Conservation (phyloP, 2,888 invertebrate species). For the Nomada lathburiana region DNA sequence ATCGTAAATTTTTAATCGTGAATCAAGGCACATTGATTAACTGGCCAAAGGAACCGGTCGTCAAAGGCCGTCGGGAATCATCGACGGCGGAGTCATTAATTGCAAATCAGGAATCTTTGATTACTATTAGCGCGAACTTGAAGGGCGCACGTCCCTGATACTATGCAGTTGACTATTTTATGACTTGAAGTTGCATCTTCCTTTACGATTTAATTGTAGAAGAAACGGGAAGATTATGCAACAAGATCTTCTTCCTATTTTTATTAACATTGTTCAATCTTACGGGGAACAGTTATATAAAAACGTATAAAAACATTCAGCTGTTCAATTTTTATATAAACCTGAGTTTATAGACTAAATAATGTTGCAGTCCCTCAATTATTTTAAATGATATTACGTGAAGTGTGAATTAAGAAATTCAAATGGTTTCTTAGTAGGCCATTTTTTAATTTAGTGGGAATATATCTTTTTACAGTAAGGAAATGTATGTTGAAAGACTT, state of each 20-base stretch:
- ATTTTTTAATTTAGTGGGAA: too few relatives aligned
- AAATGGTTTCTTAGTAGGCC: too few relatives aligned
- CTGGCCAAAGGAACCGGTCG: constrained; percentile 39
- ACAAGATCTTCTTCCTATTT: background rate
- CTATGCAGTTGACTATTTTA: constrained; percentile 4
- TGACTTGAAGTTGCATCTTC: background rate
- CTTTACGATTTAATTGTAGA: background rate
- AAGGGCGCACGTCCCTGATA: constrained; percentile 12
- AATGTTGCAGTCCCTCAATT: too few relatives aligned
- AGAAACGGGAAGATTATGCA: background rate
- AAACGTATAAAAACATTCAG: too few relatives aligned
- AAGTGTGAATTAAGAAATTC: too few relatives aligned
- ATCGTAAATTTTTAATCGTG: constrained; percentile 68
- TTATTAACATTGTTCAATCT: too few relatives aligned
- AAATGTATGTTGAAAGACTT: too few relatives aligned
- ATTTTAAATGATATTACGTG: too few relatives aligned
- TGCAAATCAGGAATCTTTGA: constrained; percentile 72
- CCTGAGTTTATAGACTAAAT: too few relatives aligned
- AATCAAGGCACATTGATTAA: constrained; percentile 65
- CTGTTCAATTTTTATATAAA: too few relatives aligned
- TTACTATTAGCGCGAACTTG: constrained; percentile 48
- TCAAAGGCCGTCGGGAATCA: constrained; percentile 68
- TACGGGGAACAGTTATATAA: too few relatives aligned
- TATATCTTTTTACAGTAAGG: too few relatives aligned
- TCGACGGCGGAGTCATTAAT: constrained; percentile 69